Percentiles rank a stretch among this genome's conserved stretches.
Conservation (phyloP, 2,113 vertebrate species). For the Odobenus rosmarus region DNA sequence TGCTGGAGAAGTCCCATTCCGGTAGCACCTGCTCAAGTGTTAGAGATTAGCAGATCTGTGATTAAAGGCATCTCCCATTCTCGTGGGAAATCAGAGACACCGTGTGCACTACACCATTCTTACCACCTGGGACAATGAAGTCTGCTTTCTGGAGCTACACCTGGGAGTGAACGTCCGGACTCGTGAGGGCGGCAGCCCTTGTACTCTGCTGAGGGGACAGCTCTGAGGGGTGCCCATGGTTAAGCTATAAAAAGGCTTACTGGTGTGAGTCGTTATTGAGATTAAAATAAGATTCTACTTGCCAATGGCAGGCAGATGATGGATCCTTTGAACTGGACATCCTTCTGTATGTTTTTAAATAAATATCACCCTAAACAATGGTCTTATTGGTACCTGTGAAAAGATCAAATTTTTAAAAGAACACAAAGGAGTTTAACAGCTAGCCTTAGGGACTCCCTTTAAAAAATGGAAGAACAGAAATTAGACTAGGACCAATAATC, state of each 20-base stretch:
- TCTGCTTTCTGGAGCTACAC: not conserved
- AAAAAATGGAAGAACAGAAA: not conserved
- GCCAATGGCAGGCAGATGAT: not conserved
- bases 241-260: not conserved
- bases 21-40: not conserved
- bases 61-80: not conserved
- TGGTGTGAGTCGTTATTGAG: not conserved
- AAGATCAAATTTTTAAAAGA: no score
- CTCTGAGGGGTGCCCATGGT: not conserved
- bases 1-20: not conserved
- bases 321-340: not conserved
- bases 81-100: not conserved
- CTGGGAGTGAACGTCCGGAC: not conserved
- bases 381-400: no score
- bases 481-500: not conserved
- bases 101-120: not conserved
- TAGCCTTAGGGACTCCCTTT: not conserved
- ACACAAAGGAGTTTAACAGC: not conserved
- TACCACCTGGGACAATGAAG: not conserved
- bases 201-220: not conserved
- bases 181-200: not conserved
- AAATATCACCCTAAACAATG: not conserved
- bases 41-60: not conserved
- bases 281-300: not conserved
- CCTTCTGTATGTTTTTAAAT: not conserved